Evolutionary conservation across 2,113 vertebrate genomes (phyloP), one percentile per base, ranked within the genome.

Genomic region (Tauraco erythrolophus): DNA sequence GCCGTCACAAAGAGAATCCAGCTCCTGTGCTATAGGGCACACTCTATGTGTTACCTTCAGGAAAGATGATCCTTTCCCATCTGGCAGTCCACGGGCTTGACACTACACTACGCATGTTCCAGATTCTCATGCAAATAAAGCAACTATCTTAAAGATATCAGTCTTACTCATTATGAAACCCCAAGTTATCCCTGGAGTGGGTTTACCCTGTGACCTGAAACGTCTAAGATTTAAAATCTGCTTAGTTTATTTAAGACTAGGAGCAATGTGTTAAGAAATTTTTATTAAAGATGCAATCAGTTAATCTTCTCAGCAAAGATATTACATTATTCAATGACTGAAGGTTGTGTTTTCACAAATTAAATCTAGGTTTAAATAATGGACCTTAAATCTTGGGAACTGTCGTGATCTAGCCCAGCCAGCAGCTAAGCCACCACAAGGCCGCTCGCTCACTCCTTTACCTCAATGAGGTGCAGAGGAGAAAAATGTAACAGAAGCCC

Each of bases 81-180:
- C 31, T 68, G 27, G 8, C 19, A 58, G 14, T 17, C 9, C n/a
- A 16, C 23, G 39, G 61, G 18, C 27, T 62, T 46, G 9, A 10
- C n/a, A n/a, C n/a, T n/a, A 13, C 14, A 21, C 19, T 5, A 2
- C 0, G 1, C 1, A 1, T 24, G 5, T 14, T 45, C 66, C 13
- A 16, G 19, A 16, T 54, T 45, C 33, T 77, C 17, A 22, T 27
- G 16, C 13, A 66, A n/a, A 68, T 27, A 45, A 48, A 50, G 10
- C 14, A 41, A 6, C 14, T 46, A 2, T 35, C 31, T 53, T 62
- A 43, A 61, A 75, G 10, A 3, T 39, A 43, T 3, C 37, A 45
- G 14, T 25, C 30, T 33, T 51, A 41, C 1, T 84, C 11, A 17
- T 39, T 35, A 33, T 37, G 33, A 56, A 53, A 28, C 4, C 17